A percentile compares a stretch with the other conserved stretches of the same genome.
phyloP scores from a whole-genome alignment of 2,888 invertebrate species.

The Lamproptera curius region DNA sequence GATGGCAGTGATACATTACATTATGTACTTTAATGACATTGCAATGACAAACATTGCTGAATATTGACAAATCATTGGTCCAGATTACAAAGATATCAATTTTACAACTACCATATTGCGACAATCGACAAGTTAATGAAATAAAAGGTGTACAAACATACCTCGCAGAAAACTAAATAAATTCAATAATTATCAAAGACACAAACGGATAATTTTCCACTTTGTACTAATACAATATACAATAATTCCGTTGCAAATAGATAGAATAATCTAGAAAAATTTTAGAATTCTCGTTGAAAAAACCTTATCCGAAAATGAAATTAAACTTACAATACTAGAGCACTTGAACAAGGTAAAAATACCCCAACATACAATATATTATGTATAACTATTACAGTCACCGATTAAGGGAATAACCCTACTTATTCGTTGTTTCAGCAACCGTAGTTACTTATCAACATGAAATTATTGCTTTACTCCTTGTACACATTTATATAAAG shows the following conservation, averaged over 20 bases:
- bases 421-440: constrained; percentile 31
- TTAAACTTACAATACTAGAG: constrained; percentile 46
- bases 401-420: constrained; percentile 34
- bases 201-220: constrained; percentile 37
- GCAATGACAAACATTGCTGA: constrained; percentile 25
- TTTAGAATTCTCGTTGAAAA: constrained; percentile 48
- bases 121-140: not conserved
- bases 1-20: constrained; percentile 43
- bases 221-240: constrained; percentile 77
- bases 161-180: not conserved
- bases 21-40: constrained; percentile 41
- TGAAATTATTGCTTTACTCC: constrained; percentile 8
- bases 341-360: constrained; percentile 44
- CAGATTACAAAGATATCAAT: constrained; percentile 28
- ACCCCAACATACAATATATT: constrained; percentile 30
- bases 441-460: not conserved
- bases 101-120: constrained; percentile 1
- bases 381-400: constrained; percentile 27
- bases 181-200: not conserved
- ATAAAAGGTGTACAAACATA: not conserved
- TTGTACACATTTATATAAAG: constrained; percentile 9
- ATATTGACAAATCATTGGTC: constrained; percentile 47
- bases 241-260: constrained; percentile 55
- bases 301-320: constrained; percentile 41
- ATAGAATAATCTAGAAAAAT: constrained; percentile 44